Evolutionary conservation across 2,888 invertebrate genomes (phyloP).

Genomic region (Pinctada fucata): DNA sequence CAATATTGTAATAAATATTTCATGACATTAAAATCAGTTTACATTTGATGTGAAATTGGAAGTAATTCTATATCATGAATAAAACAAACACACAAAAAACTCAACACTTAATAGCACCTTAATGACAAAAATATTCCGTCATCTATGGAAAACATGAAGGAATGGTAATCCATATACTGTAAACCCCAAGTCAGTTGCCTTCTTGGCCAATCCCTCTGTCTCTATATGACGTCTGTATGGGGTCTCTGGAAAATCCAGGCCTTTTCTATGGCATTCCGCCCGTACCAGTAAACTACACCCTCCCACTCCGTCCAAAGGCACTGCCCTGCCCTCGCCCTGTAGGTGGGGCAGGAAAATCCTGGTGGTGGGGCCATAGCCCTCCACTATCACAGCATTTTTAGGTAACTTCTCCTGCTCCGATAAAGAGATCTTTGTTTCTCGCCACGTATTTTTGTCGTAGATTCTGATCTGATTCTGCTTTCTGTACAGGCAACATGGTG

Average conservation of each 20-base stretch:
- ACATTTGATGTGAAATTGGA: no score
- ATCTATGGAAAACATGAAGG: slow-evolving; percentile 63
- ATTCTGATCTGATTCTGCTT: slow-evolving; percentile 46
- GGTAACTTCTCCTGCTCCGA: slow-evolving; percentile 51
- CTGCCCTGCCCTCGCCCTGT: slow-evolving; percentile 64
- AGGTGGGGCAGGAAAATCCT: slow-evolving; percentile 65
- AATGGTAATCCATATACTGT: slow-evolving; percentile 68
- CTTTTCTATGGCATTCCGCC: slow-evolving; percentile 64
- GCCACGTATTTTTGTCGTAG: slow-evolving; percentile 73
- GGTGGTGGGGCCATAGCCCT: slow-evolving; percentile 65
- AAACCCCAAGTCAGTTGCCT: slow-evolving; percentile 67
- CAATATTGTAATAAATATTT: background rate
- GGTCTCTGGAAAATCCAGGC: slow-evolving; percentile 68
- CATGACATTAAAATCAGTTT: background rate
- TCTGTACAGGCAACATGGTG: slow-evolving; percentile 64
- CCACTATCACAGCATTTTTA: slow-evolving; percentile 62
- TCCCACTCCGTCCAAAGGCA: slow-evolving; percentile 73
- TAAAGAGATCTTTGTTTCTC: slow-evolving; percentile 65
- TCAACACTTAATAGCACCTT: no score
- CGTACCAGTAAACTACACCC: slow-evolving; percentile 68
- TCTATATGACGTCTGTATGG: slow-evolving; percentile 69
- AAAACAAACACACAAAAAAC: no score
- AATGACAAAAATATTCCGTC: background rate
- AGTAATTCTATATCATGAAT: no score
- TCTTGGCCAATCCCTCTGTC: slow-evolving; percentile 72